These are phyloP conservation scores for Bujurquina vittata DNA, from an alignment of 2,113 vertebrate genomes.

Conservation along the genomic window DNA sequence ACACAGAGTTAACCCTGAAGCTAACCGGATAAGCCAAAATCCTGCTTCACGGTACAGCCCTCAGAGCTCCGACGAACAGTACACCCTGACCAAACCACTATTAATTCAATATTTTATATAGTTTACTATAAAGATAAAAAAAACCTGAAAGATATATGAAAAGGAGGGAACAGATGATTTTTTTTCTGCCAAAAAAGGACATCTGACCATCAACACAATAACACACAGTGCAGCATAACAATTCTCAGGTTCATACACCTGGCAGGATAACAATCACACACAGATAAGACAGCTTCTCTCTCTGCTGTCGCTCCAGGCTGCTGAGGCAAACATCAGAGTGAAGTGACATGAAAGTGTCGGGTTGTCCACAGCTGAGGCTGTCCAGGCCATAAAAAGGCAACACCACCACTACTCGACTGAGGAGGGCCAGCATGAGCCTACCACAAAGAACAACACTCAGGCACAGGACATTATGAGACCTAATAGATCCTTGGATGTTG, in stretches of 20 bases:
- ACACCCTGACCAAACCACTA: no score
- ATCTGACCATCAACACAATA: neutral
- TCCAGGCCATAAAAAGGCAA: constrained; percentile 76
- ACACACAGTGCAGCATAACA: neutral
- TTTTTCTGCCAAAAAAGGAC: no score
- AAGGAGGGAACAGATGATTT: no score
- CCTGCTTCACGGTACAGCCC: no score
- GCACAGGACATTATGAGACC: neutral
- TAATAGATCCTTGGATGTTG: neutral
- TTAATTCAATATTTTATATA: no score
- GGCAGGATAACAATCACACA: constrained; percentile 7
- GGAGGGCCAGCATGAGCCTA: neutral
- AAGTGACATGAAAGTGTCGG: constrained; percentile 13
- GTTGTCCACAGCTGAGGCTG: constrained; percentile 37
- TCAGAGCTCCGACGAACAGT: no score
- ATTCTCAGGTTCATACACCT: neutral
- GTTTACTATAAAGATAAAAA: no score
- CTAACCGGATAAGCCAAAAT: no score
- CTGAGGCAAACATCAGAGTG: constrained; percentile 18
- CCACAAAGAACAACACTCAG: constrained; percentile 1
- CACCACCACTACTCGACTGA: constrained; percentile 15
- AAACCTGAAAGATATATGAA: no score
- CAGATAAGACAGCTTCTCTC: constrained; percentile 46
- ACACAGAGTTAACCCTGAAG: no score
- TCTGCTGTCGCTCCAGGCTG: constrained; percentile 3